These are phyloP conservation scores for Ochropleura plecta DNA, from an alignment of 2,888 invertebrate species.

Conservation along the genomic window DNA sequence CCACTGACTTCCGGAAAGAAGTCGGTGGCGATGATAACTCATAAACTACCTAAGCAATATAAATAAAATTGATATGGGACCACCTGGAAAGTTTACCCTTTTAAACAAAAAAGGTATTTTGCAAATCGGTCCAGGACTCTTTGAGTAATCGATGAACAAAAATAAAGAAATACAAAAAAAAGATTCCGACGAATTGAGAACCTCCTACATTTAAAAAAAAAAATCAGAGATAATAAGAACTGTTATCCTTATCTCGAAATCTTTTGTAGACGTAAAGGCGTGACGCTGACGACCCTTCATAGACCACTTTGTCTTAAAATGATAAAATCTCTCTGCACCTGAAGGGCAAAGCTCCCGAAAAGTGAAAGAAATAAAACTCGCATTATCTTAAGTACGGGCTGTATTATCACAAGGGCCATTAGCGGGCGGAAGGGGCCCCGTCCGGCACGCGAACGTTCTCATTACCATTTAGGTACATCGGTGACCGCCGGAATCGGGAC, in stretches of 20 bases:
- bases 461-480: conserved; percentile 58
- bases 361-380: conserved; percentile 56
- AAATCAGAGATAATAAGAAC: conserved; percentile 2
- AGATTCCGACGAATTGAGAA: no score
- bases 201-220: no score
- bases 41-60: no score
- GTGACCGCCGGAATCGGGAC: conserved; percentile 52
- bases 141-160: no score
- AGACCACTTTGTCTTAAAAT: conserved; percentile 19
- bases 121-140: no score
- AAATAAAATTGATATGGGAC: no score
- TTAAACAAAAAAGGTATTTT: no score
- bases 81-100: no score
- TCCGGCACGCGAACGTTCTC: conserved; percentile 64
- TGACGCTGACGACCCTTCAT: conserved; percentile 1
- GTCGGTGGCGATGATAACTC: no score
- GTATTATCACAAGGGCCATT: conserved; percentile 67
- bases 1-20: no score
- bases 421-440: conserved; percentile 69
- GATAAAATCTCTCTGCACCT: conserved; percentile 29
- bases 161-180: no score
- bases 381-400: conserved; percentile 59
- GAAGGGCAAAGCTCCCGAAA: conserved; percentile 45
- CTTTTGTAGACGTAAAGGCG: conserved; percentile 10
- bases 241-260: conserved; percentile 14